phyloP scores from a whole-genome alignment of 2,888 invertebrate genomes.

The Ormyrus nitidulus region DNA sequence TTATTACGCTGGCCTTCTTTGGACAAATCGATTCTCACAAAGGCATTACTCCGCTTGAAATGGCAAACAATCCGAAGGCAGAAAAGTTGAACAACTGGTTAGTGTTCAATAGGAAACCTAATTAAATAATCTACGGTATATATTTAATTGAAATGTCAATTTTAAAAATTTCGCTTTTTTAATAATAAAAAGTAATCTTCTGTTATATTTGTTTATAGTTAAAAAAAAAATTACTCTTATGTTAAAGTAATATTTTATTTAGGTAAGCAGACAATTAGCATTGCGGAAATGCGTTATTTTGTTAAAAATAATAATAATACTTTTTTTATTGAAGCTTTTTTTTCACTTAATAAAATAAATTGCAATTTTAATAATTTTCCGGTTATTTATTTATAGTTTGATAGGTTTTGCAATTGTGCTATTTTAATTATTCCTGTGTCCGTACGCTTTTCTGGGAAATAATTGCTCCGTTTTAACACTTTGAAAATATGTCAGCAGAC shows the following conservation, averaged over 20 bases:
- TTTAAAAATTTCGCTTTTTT: too few relatives aligned
- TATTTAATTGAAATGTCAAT: too few relatives aligned
- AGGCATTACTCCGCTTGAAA: not conserved
- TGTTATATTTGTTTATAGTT: too few relatives aligned
- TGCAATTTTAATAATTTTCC: too few relatives aligned
- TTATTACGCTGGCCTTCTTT: not conserved
- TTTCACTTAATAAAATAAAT: too few relatives aligned
- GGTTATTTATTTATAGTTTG: not conserved
- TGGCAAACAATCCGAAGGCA: not conserved
- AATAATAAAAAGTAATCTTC: too few relatives aligned
- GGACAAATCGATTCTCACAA: not conserved
- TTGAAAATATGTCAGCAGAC: not conserved
- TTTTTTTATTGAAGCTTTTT: too few relatives aligned
- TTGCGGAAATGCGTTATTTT: not conserved
- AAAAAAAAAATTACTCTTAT: too few relatives aligned
- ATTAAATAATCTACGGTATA: not conserved
- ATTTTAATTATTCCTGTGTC: not conserved
- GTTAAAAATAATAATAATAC: too few relatives aligned
- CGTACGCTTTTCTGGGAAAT: not conserved
- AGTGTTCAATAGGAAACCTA: not conserved
- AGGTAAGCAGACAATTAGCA: too few relatives aligned
- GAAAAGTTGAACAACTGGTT: not conserved
- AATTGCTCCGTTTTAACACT: slow-evolving; percentile 15
- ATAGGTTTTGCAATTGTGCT: not conserved
- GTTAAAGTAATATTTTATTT: too few relatives aligned